A percentile compares a stretch with the other conserved stretches of the same genome.
phyloP scores from a whole-genome alignment of 2,113 vertebrate genomes.

The Thomomys bottae region DNA sequence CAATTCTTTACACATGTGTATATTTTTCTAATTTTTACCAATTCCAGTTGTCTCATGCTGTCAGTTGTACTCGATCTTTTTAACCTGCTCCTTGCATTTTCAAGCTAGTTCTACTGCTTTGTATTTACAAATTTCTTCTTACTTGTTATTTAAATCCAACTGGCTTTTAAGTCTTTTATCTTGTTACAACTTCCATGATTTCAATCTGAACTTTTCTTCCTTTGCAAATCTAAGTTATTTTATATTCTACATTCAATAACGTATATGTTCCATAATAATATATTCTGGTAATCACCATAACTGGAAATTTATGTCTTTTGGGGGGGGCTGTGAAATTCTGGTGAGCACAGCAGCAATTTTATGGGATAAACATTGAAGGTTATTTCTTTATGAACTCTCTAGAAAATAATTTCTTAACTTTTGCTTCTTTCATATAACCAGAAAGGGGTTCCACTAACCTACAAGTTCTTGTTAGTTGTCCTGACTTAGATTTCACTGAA shows the following conservation, averaged over 20 bases:
- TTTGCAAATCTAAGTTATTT: not conserved
- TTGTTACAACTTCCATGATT: not conserved
- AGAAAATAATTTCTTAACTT: not conserved
- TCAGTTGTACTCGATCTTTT: not conserved
- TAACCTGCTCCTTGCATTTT: not conserved
- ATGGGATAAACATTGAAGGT: not conserved
- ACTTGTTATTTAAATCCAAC: not conserved
- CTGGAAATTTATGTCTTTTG: not conserved
- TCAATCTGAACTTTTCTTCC: not conserved
- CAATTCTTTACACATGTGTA: not conserved
- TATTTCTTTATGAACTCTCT: not conserved
- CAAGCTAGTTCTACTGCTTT: not conserved
- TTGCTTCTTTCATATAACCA: not conserved
- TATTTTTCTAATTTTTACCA: not conserved
- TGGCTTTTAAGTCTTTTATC: not conserved
- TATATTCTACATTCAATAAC: not conserved
- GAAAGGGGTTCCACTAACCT: not conserved
- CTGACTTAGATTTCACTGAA: not conserved
- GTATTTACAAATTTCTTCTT: not conserved
- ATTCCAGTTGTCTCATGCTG: too few relatives aligned
- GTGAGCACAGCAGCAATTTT: not conserved
- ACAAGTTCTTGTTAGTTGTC: slow-evolving; percentile 1
- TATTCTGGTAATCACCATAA: too few relatives aligned
- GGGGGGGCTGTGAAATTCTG: not conserved
- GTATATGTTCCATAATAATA: too few relatives aligned